Conservation (phyloP, 2,888 invertebrate genomes). For the Pristionchus exspectatus region DNA sequence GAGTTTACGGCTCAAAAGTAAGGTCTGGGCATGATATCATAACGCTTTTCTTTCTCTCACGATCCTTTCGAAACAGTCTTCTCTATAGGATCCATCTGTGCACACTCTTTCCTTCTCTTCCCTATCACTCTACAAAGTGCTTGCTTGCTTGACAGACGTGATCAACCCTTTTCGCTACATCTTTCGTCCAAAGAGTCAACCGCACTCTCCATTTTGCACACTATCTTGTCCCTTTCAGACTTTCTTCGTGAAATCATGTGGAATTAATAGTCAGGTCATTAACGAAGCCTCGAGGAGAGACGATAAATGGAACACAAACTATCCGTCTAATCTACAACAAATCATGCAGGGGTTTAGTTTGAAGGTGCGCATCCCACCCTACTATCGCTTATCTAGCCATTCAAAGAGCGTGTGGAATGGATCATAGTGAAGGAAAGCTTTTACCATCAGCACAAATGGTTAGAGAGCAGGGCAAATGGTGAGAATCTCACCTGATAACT, state of each 20-base stretch:
- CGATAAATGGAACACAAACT: neutral
- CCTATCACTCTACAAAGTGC: conserved; percentile 1
- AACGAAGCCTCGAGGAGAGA: no score
- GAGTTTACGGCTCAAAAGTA: neutral
- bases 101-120: neutral
- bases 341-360: neutral
- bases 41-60: neutral
- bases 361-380: neutral
- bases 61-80: neutral
- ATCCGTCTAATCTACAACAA: neutral
- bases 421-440: no score
- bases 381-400: no score
- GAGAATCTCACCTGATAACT: conserved; percentile 31
- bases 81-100: neutral
- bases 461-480: no score
- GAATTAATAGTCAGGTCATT: no score
- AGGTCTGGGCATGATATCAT: neutral
- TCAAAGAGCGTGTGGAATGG: no score
- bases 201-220: neutral
- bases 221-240: neutral
- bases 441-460: neutral
- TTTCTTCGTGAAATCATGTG: no score
- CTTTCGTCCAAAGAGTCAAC: neutral
- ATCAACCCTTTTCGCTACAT: conserved; percentile 5
- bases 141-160: neutral